Conservation (phyloP, 2,113 vertebrate species). For the Hoplias malabaricus region DNA sequence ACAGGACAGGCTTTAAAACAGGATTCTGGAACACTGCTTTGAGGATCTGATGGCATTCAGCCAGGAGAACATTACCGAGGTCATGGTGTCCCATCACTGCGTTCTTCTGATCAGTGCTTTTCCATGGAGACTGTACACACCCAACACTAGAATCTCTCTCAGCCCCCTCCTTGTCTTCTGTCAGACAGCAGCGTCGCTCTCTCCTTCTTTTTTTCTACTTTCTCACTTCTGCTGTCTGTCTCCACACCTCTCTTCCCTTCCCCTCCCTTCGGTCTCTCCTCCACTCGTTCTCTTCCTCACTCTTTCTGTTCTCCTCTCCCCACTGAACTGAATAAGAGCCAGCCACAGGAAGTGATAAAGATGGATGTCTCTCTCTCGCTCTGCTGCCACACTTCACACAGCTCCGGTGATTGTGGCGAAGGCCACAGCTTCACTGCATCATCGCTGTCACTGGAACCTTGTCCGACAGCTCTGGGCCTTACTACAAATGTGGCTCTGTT, state of each 20-base stretch:
- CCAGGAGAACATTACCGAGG: too few relatives aligned
- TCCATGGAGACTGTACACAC: too few relatives aligned
- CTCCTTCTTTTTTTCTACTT: neutral
- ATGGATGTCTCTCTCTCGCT: neutral
- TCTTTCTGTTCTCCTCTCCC: neutral
- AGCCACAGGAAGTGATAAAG: slow-evolving; percentile 3
- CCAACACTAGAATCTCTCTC: too few relatives aligned
- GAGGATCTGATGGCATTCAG: too few relatives aligned
- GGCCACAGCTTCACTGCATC: neutral
- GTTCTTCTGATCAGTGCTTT: too few relatives aligned
- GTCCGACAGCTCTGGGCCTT: neutral
- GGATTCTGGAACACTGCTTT: too few relatives aligned
- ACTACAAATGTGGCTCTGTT: slow-evolving; percentile 3
- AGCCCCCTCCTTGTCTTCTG: neutral
- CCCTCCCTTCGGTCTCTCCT: neutral
- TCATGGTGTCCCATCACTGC: too few relatives aligned
- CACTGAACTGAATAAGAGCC: neutral
- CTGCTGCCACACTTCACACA: neutral
- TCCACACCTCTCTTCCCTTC: neutral
- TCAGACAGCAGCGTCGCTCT: neutral
- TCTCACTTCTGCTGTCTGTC: neutral
- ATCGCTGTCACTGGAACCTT: neutral
- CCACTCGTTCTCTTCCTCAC: neutral
- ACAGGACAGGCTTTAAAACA: too few relatives aligned
- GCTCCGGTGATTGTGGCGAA: neutral